phyloP scores from a whole-genome alignment of 92 coral and sea anemone species.

The Blastomussa wellsi region DNA sequence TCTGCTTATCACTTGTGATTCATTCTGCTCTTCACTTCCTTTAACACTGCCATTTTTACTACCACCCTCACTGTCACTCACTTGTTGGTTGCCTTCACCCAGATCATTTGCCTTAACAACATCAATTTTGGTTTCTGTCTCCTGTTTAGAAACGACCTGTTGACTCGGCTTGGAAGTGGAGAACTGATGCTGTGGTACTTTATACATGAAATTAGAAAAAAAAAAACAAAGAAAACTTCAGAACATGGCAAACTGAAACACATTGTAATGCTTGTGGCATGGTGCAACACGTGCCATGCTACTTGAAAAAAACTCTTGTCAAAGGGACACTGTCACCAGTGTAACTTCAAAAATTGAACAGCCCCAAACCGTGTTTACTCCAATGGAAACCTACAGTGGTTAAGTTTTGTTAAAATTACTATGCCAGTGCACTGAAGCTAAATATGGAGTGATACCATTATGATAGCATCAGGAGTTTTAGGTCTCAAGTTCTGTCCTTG shows the following conservation, averaged over 20 bases:
- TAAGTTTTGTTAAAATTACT: too few relatives aligned
- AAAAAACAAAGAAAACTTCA: background rate
- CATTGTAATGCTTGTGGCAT: too few relatives aligned
- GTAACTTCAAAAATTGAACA: too few relatives aligned
- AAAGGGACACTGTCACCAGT: too few relatives aligned
- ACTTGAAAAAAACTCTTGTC: too few relatives aligned
- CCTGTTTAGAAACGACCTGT: constrained; percentile 68
- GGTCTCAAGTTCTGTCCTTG: too few relatives aligned
- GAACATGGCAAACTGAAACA: background rate
- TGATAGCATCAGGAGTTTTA: too few relatives aligned
- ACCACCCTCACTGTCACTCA: background rate
- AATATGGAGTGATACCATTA: too few relatives aligned
- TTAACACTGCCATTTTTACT: background rate
- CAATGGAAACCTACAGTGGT: too few relatives aligned
- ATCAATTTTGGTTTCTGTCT: constrained; percentile 63
- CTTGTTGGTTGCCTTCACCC: background rate
- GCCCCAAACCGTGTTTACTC: too few relatives aligned
- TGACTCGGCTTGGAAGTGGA: constrained; percentile 73
- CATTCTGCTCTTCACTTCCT: background rate
- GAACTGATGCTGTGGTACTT: constrained; percentile 63
- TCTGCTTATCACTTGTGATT: background rate
- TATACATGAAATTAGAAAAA: background rate
- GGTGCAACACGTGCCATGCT: too few relatives aligned
- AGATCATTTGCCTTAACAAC: constrained; percentile 40
- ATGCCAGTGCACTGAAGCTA: too few relatives aligned